phyloP scores from a whole-genome alignment of 2,888 invertebrate species.

The Drosophila affinis region DNA sequence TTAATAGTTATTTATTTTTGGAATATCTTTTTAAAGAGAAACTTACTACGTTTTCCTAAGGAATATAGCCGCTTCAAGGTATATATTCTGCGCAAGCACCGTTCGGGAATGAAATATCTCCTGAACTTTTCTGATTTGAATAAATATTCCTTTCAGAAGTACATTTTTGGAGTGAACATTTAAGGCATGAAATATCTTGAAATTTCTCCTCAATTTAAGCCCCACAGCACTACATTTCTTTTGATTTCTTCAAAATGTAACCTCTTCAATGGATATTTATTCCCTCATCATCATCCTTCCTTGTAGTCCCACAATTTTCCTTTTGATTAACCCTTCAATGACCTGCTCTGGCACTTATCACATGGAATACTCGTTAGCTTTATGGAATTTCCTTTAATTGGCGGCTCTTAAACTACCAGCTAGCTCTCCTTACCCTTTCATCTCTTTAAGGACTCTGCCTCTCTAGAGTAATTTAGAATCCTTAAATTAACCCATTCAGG shows the following conservation, averaged over 20 bases:
- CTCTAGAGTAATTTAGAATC: neutral
- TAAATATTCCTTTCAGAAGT: no score
- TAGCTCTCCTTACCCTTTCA: neutral
- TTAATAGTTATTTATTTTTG: no score
- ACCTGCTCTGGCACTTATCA: neutral
- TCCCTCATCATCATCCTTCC: neutral
- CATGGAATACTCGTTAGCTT: neutral
- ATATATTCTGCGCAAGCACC: no score
- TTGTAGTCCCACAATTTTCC: neutral
- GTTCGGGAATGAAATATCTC: no score
- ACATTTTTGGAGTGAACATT: neutral
- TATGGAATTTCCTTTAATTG: neutral
- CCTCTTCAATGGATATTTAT: no score
- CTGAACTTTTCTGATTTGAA: no score
- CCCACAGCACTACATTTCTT: no score
- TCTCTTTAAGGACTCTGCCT: neutral
- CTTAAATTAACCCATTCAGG: neutral
- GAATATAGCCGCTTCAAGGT: no score
- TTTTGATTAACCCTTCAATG: neutral
- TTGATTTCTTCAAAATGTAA: neutral
- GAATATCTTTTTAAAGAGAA: no score
- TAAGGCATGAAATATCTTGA: neutral
- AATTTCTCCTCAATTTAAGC: no score
- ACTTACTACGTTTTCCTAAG: no score
- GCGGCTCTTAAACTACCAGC: neutral